Percentiles rank a stretch among this genome's conserved stretches.
Evolutionary conservation across 2,797 vertebrate genomes (phyloP).

Genomic region (Lagodon rhomboides): DNA sequence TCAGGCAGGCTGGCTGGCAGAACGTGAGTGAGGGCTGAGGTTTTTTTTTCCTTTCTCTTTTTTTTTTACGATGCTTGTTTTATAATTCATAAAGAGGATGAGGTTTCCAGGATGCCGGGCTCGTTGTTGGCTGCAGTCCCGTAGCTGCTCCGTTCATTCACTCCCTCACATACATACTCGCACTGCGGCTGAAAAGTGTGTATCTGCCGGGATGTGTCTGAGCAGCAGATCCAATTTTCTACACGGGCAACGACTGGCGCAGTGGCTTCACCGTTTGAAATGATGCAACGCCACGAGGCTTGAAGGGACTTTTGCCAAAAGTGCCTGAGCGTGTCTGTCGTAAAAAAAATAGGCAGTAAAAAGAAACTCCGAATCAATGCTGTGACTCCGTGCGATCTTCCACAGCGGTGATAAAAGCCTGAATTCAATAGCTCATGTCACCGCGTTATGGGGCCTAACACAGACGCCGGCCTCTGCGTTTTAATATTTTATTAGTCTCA

Average conservation of each 20-base stretch:
- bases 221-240: conserved; percentile 29
- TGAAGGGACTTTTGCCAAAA: conserved; percentile 40
- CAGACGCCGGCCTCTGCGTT: conserved; percentile 51
- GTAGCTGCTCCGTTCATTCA: conserved; percentile 60
- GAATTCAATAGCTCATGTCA: conserved; percentile 72
- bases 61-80: conserved; percentile 71
- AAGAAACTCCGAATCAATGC: conserved; percentile 63
- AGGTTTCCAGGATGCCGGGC: conserved; percentile 72
- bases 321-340: conserved; percentile 48
- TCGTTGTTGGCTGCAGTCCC: conserved; percentile 64
- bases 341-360: conserved; percentile 61
- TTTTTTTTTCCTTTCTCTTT: neutral
- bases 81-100: conserved; percentile 81
- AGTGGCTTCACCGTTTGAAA: conserved; percentile 24
- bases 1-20: conserved; percentile 33
- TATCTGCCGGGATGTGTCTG: conserved; percentile 26
- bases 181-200: conserved; percentile 13
- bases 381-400: conserved; percentile 46
- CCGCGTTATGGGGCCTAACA: conserved; percentile 56
- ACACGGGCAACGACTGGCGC: neutral
- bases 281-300: neutral
- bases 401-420: conserved; percentile 67
- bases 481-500: conserved; percentile 82
- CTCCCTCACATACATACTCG: conserved; percentile 16
- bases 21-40: conserved; percentile 57